Evolutionary conservation across 2,797 vertebrate species (phyloP).

Genomic region (Falco cherrug): DNA sequence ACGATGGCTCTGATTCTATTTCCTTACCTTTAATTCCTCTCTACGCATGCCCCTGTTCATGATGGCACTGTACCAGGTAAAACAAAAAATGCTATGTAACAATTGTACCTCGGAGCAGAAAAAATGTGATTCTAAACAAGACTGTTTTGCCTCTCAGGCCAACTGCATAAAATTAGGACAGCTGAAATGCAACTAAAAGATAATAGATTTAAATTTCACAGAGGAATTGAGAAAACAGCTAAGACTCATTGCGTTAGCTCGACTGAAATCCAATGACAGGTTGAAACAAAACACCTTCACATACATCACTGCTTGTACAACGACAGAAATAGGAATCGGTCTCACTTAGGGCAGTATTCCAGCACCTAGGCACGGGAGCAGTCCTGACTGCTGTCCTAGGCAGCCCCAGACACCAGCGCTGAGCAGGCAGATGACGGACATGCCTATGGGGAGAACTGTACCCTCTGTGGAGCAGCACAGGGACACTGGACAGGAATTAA

Average conservation of each 20-base stretch:
- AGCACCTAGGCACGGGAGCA: neutral
- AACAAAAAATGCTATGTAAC: neutral
- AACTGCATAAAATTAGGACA: neutral
- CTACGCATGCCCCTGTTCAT: neutral
- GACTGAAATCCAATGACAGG: neutral
- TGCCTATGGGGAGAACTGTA: fast-evolving
- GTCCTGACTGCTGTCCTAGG: neutral
- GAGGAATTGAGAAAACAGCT: neutral
- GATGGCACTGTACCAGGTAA: neutral
- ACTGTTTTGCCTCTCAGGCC: neutral
- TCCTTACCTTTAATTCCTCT: neutral
- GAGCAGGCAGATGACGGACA: neutral
- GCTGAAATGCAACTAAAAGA: neutral
- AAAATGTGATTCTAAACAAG: neutral
- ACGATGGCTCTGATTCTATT: neutral
- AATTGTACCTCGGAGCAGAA: neutral
- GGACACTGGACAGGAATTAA: neutral
- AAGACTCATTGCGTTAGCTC: neutral
- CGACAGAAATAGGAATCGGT: neutral
- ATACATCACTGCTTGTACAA: neutral
- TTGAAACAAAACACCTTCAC: neutral
- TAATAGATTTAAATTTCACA: neutral
- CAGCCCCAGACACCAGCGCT: fast-evolving
- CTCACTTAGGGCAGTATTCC: neutral
- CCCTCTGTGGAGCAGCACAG: neutral